These are phyloP conservation scores for Tetramorium simillimum DNA, from an alignment of 1,140 invertebrate species.

Conservation along the genomic window DNA sequence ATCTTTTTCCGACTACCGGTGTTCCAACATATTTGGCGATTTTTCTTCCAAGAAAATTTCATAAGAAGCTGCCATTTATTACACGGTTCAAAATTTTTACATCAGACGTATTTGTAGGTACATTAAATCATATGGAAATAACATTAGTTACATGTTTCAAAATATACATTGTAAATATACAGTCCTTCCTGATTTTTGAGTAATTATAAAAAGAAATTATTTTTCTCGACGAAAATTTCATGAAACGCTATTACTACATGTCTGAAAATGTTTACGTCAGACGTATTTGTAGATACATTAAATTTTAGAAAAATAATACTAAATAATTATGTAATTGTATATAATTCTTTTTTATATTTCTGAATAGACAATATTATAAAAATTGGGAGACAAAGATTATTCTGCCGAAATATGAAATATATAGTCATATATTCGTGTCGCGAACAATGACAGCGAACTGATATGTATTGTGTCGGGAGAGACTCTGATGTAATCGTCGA, in stretches of 20 bases:
- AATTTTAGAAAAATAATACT: background rate
- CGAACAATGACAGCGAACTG: background rate
- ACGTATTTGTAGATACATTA: background rate
- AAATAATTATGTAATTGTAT: no score
- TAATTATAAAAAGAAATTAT: no score
- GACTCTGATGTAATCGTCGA: conserved; percentile 32
- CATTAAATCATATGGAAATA: background rate
- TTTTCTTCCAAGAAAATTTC: conserved; percentile 24
- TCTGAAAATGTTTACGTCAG: background rate
- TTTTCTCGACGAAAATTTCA: background rate
- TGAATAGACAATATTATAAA: background rate
- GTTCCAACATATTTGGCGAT: conserved; percentile 18
- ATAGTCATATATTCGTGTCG: background rate
- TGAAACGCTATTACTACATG: background rate
- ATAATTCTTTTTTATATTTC: no score
- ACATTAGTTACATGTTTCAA: background rate
- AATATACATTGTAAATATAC: background rate
- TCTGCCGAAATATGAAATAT: background rate
- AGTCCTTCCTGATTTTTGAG: background rate
- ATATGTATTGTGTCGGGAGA: background rate
- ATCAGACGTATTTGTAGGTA: background rate
- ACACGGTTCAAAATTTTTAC: conserved; percentile 6
- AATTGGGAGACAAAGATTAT: background rate
- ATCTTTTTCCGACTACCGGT: conserved; percentile 28
- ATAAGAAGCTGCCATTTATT: conserved; percentile 25